phyloP scores from a whole-genome alignment of 2,113 vertebrate species.

The Stigmatopora nigra region DNA sequence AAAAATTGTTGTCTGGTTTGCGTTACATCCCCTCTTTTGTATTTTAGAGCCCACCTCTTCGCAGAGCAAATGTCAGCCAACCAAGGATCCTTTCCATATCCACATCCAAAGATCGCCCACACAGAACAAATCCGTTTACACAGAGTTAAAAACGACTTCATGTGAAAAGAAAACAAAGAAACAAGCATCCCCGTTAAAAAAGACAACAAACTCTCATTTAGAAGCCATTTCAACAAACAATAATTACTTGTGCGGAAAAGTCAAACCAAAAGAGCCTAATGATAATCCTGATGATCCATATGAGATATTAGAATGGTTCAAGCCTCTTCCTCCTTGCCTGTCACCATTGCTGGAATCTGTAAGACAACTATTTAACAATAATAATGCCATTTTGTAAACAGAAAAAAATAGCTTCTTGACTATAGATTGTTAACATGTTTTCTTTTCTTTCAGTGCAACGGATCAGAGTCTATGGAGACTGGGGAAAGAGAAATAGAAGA shows the following conservation, averaged over 20 bases:
- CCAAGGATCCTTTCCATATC: neutral
- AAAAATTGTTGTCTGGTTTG: neutral
- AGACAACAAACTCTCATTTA: conserved; percentile 8
- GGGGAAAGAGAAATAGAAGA: conserved; percentile 8
- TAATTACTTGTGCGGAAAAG: conserved; percentile 7
- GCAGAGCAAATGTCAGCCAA: conserved; percentile 4
- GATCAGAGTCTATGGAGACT: conserved; percentile 17
- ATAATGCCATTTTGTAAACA: neutral
- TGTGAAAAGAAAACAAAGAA: neutral
- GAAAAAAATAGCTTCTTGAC: neutral
- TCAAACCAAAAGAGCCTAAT: conserved; percentile 10
- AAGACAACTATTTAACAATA: conserved; percentile 10
- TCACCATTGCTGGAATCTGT: conserved; percentile 75
- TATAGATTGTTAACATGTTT: neutral
- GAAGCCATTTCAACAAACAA: neutral
- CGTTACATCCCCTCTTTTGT: neutral
- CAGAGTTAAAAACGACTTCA: conserved; percentile 11
- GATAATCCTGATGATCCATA: conserved; percentile 7
- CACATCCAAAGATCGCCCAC: neutral
- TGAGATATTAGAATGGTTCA: conserved; percentile 64
- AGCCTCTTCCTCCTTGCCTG: conserved; percentile 74
- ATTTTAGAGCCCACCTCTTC: conserved; percentile 39
- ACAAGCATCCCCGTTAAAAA: conserved; percentile 4
- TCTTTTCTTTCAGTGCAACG: conserved; percentile 25
- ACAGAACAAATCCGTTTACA: neutral